Evolutionary conservation across 2,113 vertebrate species (phyloP), one percentile per base, ranked within the genome.

Genomic region (Colossoma macropomum): DNA sequence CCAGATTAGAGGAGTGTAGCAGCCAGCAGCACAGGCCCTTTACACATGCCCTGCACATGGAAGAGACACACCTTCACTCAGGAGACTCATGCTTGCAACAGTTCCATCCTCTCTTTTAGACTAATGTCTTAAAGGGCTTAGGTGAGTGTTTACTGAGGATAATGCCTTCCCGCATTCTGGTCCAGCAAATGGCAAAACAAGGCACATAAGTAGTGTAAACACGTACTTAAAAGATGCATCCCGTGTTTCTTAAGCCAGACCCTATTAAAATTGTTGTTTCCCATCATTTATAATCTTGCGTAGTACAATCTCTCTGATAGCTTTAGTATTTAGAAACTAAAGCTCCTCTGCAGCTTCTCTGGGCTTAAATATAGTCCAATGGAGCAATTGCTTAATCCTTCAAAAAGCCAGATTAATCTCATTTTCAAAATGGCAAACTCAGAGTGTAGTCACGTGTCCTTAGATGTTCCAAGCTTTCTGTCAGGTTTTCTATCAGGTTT

Each of bases 31-130:
- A 17, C 83, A 80, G 28, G 56, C 78, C 38, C 52, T 60, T 41
- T 70, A 75, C 34, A 70, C 81, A 59, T 76, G 63, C 19, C 63
- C n/a, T 38, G 56, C 73, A 70, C 63, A 76, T 80, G 38, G 34
- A 70, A 30, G n/a, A 60, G 16, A 56, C 72, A 82, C 73, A 76
- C 81, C 48, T 76, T 69, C 50, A 59, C 62, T 76, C 73, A 16
- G 23, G 80, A 32, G 71, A 75, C 81, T 45, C 17, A 5, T 27
- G 9, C 27, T 32, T 41, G 32, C 52, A 82, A 68, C 54, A 60
- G 69, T 56, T 76, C 72, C 32, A 68, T 76, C 48, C 30, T 68
- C 59, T n/a, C 59, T n/a, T 81, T 65, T 62, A 66, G 72, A 54
- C 27, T 27, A 34, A 81, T 13, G 60, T 56, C 80, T 21, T 66